Percentiles rank a stretch among this genome's conserved stretches.
phyloP scores from a whole-genome alignment of 2,888 invertebrate genomes.

The Phyto melanocephala region DNA sequence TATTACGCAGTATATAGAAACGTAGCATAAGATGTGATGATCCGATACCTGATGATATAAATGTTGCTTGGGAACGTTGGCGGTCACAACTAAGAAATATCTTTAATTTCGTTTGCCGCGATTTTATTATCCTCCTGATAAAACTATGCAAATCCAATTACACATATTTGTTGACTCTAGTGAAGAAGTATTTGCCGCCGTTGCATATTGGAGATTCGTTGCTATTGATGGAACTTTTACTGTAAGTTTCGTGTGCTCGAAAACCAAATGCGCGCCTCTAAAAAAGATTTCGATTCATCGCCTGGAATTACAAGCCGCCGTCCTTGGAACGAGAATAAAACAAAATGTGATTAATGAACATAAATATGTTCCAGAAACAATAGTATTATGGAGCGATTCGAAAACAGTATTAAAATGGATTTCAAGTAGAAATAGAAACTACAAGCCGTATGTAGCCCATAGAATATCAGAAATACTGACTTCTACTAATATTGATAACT shows the following conservation, averaged over 20 bases:
- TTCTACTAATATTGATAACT: too few relatives aligned
- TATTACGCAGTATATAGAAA: slow-evolving; percentile 44
- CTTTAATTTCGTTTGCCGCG: slow-evolving; percentile 4
- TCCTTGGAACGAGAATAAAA: slow-evolving; percentile 29
- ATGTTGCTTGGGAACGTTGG: slow-evolving; percentile 5
- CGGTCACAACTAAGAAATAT: slow-evolving; percentile 11
- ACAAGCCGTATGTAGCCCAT: slow-evolving; percentile 42
- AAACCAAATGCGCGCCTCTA: slow-evolving; percentile 40
- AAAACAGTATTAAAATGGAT: slow-evolving; percentile 46
- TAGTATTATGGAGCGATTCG: slow-evolving; percentile 44
- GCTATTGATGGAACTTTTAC: not conserved
- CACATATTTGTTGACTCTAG: too few relatives aligned
- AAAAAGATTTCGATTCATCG: slow-evolving; percentile 27
- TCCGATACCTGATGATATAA: slow-evolving; percentile 20
- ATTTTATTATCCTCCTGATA: not conserved
- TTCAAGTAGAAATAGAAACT: slow-evolving; percentile 24
- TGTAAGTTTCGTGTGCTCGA: slow-evolving; percentile 10
- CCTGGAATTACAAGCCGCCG: slow-evolving; percentile 43
- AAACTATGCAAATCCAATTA: not conserved
- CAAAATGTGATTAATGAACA: slow-evolving; percentile 13
- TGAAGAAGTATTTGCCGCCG: too few relatives aligned
- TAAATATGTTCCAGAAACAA: not conserved
- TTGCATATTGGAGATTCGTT: slow-evolving; percentile 26
- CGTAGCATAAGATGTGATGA: slow-evolving; percentile 34
- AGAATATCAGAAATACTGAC: slow-evolving; percentile 28